Conservation (phyloP, 2,888 invertebrate genomes). For the Dendrolimus pini region DNA sequence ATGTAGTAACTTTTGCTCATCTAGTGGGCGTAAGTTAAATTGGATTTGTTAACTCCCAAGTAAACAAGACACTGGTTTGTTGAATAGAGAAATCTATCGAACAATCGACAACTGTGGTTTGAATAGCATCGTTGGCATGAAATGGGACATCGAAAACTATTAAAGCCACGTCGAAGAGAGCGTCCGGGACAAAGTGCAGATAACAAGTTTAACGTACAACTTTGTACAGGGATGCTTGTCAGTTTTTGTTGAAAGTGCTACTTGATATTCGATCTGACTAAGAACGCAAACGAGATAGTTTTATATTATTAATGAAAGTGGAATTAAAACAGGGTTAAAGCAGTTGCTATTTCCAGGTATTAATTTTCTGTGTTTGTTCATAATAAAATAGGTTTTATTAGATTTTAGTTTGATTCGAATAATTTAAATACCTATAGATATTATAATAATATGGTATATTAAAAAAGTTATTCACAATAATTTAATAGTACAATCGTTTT, state of each 20-base stretch:
- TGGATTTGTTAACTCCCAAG: not conserved
- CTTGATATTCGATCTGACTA: slow-evolving; percentile 7
- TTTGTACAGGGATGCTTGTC: slow-evolving; percentile 2
- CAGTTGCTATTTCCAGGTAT: no score
- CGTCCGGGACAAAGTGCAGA: slow-evolving; percentile 16
- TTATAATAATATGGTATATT: no score
- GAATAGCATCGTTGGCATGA: slow-evolving; percentile 6
- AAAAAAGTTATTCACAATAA: no score
- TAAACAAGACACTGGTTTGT: slow-evolving; percentile 5
- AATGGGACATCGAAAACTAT: slow-evolving; percentile 29
- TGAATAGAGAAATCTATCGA: slow-evolving; percentile 9
- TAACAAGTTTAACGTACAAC: slow-evolving; percentile 19
- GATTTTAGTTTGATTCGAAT: no score
- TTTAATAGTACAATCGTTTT: no score
- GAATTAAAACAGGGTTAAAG: no score
- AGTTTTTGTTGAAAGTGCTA: slow-evolving; percentile 8
- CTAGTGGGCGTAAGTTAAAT: not conserved
- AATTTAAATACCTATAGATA: no score
- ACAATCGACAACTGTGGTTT: slow-evolving; percentile 9
- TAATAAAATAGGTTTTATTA: no score
- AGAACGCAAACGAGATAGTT: not conserved
- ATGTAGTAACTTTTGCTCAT: no score
- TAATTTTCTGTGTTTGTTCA: no score
- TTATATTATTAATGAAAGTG: no score
- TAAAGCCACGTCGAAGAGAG: slow-evolving; percentile 19